A percentile compares a stretch with the other conserved stretches of the same genome.
These are phyloP conservation scores for Cantharis rustica DNA, from an alignment of 2,888 invertebrate genomes.

Conservation along the genomic window DNA sequence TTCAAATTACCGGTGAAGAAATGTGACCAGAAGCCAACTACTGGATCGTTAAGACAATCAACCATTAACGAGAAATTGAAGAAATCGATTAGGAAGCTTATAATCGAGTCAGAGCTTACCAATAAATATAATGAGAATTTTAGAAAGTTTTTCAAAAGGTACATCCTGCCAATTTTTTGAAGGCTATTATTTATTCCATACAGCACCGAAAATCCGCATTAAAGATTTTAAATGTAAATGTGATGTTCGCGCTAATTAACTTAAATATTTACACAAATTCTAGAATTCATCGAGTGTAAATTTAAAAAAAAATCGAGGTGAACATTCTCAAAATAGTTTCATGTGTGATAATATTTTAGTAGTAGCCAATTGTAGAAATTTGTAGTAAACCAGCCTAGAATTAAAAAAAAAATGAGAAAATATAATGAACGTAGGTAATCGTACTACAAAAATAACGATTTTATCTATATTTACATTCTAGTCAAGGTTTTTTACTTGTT, in stretches of 20 bases:
- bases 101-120: no score
- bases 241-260: background rate
- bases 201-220: background rate
- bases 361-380: background rate
- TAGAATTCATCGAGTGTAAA: background rate
- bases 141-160: background rate
- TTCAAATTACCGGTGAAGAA: background rate
- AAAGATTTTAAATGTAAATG: background rate
- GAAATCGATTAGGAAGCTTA: background rate
- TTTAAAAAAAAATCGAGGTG: background rate
- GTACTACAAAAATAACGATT: background rate
- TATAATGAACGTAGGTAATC: background rate
- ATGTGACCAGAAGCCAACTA: background rate
- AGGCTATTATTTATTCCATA: no score
- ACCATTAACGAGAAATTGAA: background rate
- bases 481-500: background rate
- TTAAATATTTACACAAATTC: background rate
- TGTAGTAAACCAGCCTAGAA: background rate
- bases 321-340: background rate
- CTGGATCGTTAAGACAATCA: background rate
- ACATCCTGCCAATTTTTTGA: background rate
- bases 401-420: background rate
- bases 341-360: background rate
- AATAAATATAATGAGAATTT: background rate
- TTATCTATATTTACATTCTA: constrained; percentile 1